phyloP scores from a whole-genome alignment of 2,888 invertebrate species.

The Tolmerus cingulatus region DNA sequence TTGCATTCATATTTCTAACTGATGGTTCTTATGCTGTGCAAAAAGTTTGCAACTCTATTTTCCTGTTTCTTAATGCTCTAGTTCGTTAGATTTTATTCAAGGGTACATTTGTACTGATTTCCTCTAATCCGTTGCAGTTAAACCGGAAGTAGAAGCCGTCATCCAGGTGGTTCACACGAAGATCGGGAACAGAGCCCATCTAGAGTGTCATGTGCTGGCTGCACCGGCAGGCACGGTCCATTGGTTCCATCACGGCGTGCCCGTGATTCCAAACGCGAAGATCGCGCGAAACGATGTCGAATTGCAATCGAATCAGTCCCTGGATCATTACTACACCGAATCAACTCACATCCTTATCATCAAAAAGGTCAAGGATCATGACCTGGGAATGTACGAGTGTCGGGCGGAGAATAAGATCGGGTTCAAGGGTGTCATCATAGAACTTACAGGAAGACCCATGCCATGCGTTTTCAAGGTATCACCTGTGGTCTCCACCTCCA shows the following conservation, averaged over 20 bases:
- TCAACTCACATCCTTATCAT: slow-evolving; percentile 73
- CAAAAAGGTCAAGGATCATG: slow-evolving; percentile 71
- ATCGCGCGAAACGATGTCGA: slow-evolving; percentile 64
- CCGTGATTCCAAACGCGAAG: slow-evolving; percentile 62
- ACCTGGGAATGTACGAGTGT: slow-evolving; percentile 82
- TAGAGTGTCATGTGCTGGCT: slow-evolving; percentile 75
- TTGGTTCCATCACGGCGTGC: slow-evolving; percentile 73
- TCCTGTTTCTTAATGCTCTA: slow-evolving; percentile 17
- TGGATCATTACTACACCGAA: slow-evolving; percentile 66
- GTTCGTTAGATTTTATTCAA: background rate
- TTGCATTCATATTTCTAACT: no score
- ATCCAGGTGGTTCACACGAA: slow-evolving; percentile 79
- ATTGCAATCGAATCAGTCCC: slow-evolving; percentile 58
- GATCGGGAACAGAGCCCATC: slow-evolving; percentile 72
- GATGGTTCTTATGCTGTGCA: background rate
- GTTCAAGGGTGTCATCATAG: slow-evolving; percentile 73
- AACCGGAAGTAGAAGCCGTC: slow-evolving; percentile 74
- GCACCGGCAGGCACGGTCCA: slow-evolving; percentile 74
- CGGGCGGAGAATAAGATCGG: slow-evolving; percentile 79
- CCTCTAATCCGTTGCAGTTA: slow-evolving; percentile 66
- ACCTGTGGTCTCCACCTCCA: slow-evolving; percentile 60
- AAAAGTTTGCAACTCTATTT: background rate
- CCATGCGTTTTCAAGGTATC: slow-evolving; percentile 61
- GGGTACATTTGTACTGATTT: background rate
- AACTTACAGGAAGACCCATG: slow-evolving; percentile 70